These are phyloP conservation scores for Drosophila eugracilis DNA, from an alignment of 1,140 invertebrate genomes.

Conservation along the genomic window DNA sequence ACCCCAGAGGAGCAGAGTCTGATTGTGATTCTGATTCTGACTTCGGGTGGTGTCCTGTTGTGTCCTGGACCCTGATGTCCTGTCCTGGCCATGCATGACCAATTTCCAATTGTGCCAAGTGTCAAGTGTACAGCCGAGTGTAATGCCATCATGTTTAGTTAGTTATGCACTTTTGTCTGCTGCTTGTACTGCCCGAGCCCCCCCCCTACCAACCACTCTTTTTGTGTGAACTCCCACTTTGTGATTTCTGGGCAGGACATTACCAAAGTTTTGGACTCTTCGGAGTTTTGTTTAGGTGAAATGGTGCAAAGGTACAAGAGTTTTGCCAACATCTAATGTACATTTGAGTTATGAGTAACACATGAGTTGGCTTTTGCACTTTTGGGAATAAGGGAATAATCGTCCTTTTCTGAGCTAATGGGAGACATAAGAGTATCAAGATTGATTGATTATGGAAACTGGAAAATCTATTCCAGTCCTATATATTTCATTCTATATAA, in stretches of 20 bases:
- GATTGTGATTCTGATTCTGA: constrained; percentile 8
- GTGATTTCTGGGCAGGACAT: constrained; percentile 41
- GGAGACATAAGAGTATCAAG: not conserved
- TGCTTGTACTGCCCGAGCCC: constrained; percentile 11
- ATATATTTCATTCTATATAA: too few species aligned
- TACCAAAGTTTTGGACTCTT: constrained; percentile 41
- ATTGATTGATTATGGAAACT: not conserved
- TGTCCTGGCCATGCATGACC: constrained; percentile 53
- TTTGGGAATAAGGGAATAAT: constrained; percentile 5
- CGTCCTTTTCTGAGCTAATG: constrained; percentile 3
- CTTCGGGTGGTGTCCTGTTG: constrained; percentile 9
- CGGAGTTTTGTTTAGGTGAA: constrained; percentile 8
- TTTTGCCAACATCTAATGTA: constrained; percentile 32
- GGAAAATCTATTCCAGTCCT: too few species aligned
- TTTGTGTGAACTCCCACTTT: constrained; percentile 39
- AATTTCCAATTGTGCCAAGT: constrained; percentile 71
- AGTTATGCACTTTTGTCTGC: constrained; percentile 61
- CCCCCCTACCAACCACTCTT: too few species aligned
- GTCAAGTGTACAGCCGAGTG: constrained; percentile 51
- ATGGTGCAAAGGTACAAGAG: constrained; percentile 2
- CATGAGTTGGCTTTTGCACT: constrained; percentile 31
- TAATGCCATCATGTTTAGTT: constrained; percentile 64
- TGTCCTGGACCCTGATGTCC: constrained; percentile 10
- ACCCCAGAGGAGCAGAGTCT: constrained; percentile 14
- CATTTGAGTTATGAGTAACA: constrained; percentile 27